A percentile compares a stretch with the other conserved stretches of the same genome.
Evolutionary conservation across 2,888 invertebrate genomes (phyloP).

Genomic region (Melanophora roralis): DNA sequence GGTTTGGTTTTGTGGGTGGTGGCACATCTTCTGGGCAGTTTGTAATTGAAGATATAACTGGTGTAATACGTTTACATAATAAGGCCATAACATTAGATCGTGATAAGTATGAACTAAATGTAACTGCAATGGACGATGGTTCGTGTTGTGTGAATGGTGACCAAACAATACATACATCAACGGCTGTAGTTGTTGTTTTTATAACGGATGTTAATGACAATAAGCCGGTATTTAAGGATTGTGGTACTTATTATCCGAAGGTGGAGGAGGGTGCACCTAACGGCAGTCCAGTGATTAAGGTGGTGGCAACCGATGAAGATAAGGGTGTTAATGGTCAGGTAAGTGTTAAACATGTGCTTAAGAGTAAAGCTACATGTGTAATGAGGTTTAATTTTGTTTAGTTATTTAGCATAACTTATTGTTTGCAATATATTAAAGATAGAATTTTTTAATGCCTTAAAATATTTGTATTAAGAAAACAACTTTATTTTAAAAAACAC

Average conservation of each 20-base stretch:
- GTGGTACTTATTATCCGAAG: conserved; percentile 93
- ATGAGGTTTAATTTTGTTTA: too few relatives aligned
- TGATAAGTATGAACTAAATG: conserved; percentile 97
- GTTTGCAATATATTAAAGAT: too few relatives aligned
- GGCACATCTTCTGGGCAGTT: conserved; percentile 94
- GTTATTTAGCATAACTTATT: too few relatives aligned
- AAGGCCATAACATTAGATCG: conserved; percentile 91
- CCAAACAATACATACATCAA: conserved; percentile 92
- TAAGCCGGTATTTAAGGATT: conserved; percentile 96
- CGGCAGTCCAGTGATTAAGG: conserved; percentile 95
- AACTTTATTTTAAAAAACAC: too few relatives aligned
- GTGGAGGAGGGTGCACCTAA: conserved; percentile 96
- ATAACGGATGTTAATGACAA: conserved; percentile 98
- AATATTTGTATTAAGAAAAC: too few relatives aligned
- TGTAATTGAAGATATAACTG: conserved; percentile 96
- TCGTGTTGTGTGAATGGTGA: conserved; percentile 96
- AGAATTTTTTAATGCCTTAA: too few relatives aligned
- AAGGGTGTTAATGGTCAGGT: conserved; percentile 95
- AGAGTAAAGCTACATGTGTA: too few relatives aligned
- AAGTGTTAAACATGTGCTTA: conserved; percentile 51
- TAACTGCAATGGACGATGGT: conserved; percentile 98
- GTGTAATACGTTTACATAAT: conserved; percentile 92
- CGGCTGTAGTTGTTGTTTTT: conserved; percentile 96
- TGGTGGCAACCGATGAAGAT: conserved; percentile 95
- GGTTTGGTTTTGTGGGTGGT: conserved; percentile 94